Evolutionary conservation across 2,113 vertebrate genomes (phyloP), one percentile per base, ranked within the genome.

Genomic region (Ploceus nigricollis): DNA sequence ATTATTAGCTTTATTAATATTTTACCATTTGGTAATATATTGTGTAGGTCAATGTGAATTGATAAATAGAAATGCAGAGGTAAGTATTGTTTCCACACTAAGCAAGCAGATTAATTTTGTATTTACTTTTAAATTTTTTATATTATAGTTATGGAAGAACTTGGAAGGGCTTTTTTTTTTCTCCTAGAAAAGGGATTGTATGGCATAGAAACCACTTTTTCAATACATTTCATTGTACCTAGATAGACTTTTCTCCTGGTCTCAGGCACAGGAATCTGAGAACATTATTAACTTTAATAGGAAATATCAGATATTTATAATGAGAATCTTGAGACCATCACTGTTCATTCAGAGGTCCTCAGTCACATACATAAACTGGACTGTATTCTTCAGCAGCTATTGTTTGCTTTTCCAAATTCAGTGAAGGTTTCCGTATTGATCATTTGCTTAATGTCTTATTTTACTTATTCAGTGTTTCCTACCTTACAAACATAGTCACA

Each of bases 101-200:
- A 35, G 11, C 12, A 87, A 85, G 48, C 7, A 54, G 22, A 50
- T 28, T 42, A 13, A 37, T 47, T 94, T 33, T 73, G 7, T 28
- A 39, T 83, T 76, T 7, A 25, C 6, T 77, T 88, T 70, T 18
- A n/a, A 7, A 10, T 47, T 48, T 66, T 25, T 80, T 35, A 5
- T 31, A 13, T 85, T 58, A 31, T 71, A 42, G 57, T 37, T 44
- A 45, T 40, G 8, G 14, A 40, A 56, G 28, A 54, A 73, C 15
- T 22, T 4, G 8, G 4, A 48, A 64, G 1, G 1, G 2, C 0
- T 10, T 15, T 31, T 56, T 31, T 63, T 20, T 87, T 44, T 48
- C 20, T 25, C 45, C 61, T 69, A 33, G 18, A 58, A 93, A 68
- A 33, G 5, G 6, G 14, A 18, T 7, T 56, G 4, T 50, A 64